A percentile compares a stretch with the other conserved stretches of the same genome.
phyloP scores from a whole-genome alignment of 2,888 invertebrate species.

The Meloe dianella region DNA sequence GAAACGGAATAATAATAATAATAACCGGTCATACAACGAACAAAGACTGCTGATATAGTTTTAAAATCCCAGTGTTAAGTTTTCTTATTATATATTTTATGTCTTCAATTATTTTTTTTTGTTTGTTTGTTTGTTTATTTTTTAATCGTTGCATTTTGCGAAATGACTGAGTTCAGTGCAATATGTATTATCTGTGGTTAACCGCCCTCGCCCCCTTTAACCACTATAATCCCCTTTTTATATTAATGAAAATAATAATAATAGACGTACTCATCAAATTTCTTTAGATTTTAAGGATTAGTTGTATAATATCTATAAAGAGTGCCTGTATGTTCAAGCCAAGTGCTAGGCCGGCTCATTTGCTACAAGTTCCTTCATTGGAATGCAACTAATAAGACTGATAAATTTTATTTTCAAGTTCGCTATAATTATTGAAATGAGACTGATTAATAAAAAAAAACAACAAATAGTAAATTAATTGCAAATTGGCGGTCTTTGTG shows the following conservation, averaged over 20 bases:
- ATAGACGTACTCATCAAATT: constrained; percentile 28
- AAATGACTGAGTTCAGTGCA: constrained; percentile 60
- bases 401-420: constrained; percentile 51
- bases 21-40: constrained; percentile 16
- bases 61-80: constrained; percentile 59
- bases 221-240: constrained; percentile 3
- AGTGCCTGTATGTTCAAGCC: constrained; percentile 54
- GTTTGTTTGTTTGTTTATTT: constrained; percentile 26
- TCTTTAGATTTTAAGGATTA: constrained; percentile 34
- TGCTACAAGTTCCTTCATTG: constrained; percentile 56
- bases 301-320: constrained; percentile 41
- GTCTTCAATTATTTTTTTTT: constrained; percentile 38
- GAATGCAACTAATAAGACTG: constrained; percentile 59
- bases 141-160: constrained; percentile 44
- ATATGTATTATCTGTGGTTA: constrained; percentile 59
- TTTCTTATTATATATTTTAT: constrained; percentile 57
- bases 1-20: constrained; percentile 54
- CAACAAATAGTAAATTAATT: not conserved
- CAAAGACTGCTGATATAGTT: constrained; percentile 55
- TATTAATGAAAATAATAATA: not conserved
- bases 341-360: constrained; percentile 49
- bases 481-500: constrained; percentile 41
- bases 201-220: constrained; percentile 43
- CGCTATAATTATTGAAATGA: constrained; percentile 33
- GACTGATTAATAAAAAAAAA: constrained; percentile 25